Evolutionary conservation across 1,140 invertebrate genomes (phyloP), one percentile per base, ranked within the genome.

Genomic region (Drosophila equinoxialis): DNA sequence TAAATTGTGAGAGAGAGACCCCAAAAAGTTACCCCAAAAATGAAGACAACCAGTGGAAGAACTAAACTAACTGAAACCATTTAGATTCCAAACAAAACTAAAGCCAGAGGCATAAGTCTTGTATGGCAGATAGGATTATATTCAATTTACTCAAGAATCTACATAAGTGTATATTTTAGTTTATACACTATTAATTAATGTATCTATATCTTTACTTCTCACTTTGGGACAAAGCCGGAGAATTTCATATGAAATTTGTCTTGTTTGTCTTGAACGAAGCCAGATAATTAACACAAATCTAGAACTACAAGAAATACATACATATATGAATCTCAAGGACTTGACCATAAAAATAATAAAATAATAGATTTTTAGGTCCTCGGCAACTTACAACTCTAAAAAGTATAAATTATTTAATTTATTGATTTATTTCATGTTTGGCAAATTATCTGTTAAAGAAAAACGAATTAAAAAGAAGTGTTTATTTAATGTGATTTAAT

Each of bases 1-100:
- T 87, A 80, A 87, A 89, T 89, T 87, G 45, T 11, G 17, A 51
- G 20, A 23, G 20, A 51, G 17, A 51, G 45, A 23, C 20, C 45
- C 45, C 17, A 51, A 30, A 30, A 30, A 23, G 45, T 7, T 51
- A 51, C 45, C 45, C 45, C 45, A 51, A 51, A 51, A 51, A 51
- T 51, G 45, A 51, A 51, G 45, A 11, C 45, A 51, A 11, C 17
- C 45, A 10, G 17, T 23, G 13, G 45, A 11, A 51, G 17, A 51
- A 51, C 45, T 51, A 23, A 51, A 51, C 45, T 51, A 51, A 51
- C 45, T 23, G 13, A 51, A 51, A 51, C 20, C 45, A 48, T 17
- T 48, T 48, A 48, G 45, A 48, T 48, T 48, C 45, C 14, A 51
- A 51, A 23, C 8, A 51, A 51, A 51, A 51, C 45, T 51, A 51